A percentile compares a stretch with the other conserved stretches of the same genome.
Evolutionary conservation across 2,113 vertebrate genomes (phyloP).

Genomic region (Eudyptes chrysolophus): DNA sequence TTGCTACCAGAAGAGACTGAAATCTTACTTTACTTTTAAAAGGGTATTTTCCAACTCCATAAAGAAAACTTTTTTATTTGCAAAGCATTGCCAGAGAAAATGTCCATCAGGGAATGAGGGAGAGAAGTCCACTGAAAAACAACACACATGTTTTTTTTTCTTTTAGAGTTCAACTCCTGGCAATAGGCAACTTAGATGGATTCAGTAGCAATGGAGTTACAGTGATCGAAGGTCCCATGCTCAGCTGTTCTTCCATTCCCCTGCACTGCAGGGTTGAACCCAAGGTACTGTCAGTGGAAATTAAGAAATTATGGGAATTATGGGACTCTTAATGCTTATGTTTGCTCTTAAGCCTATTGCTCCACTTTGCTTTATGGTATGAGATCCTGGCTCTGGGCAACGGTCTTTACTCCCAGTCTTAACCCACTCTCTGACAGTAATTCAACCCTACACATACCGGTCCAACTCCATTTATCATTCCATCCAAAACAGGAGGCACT

Average conservation of each 20-base stretch:
- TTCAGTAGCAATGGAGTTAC: not conserved
- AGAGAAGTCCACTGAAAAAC: not conserved
- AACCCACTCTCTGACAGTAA: not conserved
- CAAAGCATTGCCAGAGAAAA: not conserved
- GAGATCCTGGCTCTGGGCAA: not conserved
- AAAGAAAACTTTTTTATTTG: not conserved
- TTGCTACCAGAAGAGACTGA: constrained; percentile 8
- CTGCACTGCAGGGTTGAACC: not conserved
- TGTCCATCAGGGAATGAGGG: not conserved
- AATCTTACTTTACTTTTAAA: not conserved
- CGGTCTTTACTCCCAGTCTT: not conserved
- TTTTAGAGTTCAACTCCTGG: not conserved
- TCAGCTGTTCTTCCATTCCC: not conserved
- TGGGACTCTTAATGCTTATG: not conserved
- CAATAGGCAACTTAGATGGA: not conserved
- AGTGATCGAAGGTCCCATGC: not conserved
- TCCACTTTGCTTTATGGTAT: not conserved
- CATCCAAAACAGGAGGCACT: not conserved
- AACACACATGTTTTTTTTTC: not conserved
- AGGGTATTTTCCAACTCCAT: not conserved
- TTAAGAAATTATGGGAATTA: not conserved
- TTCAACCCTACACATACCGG: not conserved
- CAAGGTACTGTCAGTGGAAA: not conserved
- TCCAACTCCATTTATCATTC: not conserved
- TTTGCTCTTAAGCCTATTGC: not conserved